These are phyloP conservation scores for Palythoa caribaeorum DNA, from an alignment of 92 coral and sea anemone species.

Conservation along the genomic window DNA sequence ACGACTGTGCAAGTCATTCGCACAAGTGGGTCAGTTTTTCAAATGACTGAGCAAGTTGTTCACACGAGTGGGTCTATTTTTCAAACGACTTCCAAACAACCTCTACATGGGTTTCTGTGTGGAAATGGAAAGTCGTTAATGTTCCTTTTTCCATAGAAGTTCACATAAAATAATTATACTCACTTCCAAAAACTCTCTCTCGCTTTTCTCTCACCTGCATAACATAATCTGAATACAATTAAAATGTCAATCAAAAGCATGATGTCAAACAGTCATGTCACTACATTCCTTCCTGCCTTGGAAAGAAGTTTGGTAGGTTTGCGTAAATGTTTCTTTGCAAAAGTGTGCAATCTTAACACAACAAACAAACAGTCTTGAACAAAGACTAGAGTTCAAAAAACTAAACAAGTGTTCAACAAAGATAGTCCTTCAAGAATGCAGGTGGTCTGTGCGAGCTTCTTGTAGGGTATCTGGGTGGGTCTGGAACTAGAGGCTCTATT, in stretches of 20 bases:
- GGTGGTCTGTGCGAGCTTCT: background rate
- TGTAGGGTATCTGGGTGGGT: too few relatives aligned
- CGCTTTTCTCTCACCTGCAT: conserved; percentile 6
- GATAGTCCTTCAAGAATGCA: background rate
- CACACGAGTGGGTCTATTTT: too few relatives aligned
- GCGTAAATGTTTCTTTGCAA: background rate
- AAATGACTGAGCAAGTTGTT: too few relatives aligned
- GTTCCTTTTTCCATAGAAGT: too few relatives aligned
- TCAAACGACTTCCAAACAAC: too few relatives aligned
- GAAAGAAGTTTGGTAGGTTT: conserved; percentile 1
- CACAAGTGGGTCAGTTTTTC: too few relatives aligned
- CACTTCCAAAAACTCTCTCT: background rate
- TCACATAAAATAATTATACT: background rate
- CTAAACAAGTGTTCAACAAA: background rate
- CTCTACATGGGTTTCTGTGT: too few relatives aligned
- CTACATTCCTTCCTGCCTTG: conserved; percentile 20
- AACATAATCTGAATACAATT: background rate
- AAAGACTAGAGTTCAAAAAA: background rate
- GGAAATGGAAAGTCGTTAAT: too few relatives aligned
- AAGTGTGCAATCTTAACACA: conserved; percentile 21
- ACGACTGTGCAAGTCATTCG: too few relatives aligned
- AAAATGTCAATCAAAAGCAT: conserved; percentile 5
- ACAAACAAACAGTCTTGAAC: conserved; percentile 15
- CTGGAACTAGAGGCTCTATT: too few relatives aligned
- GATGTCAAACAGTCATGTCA: background rate